Evolutionary conservation across 2,113 vertebrate species (phyloP), one percentile per base, ranked within the genome.

Genomic region (Malurus elegans): DNA sequence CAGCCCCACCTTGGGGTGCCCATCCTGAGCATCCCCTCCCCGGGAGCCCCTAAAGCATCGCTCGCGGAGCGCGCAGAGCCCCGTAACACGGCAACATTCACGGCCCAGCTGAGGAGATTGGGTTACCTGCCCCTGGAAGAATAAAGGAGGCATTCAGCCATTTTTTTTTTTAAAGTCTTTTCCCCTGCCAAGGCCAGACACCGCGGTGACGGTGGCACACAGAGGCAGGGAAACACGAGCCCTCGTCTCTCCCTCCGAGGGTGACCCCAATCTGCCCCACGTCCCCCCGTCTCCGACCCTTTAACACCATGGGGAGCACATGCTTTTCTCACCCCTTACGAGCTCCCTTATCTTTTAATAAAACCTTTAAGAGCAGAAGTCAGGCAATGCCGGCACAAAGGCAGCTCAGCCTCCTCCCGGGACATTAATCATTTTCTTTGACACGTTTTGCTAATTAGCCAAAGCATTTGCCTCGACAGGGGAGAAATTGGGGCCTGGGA

Each of bases 381-480:
- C 88, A 82, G 94, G 87, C 90, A 48, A 73, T 19, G 78, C 79
- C 9, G 0, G 78, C 91, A 95, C 90, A 92, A 89, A 92, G 86
- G 91, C 94, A 82, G 79, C 91, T 72, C 40, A 62, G 73, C 87
- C 92, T 92, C 92, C 85, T 94, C 94, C 74, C 25, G 65, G 92
- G 91, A 92, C 81, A 96, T 95, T 90, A 81, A 96, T 93, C 86
- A 89, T 92, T 85, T 93, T 94, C 92, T 89, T 87, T 82, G 91
- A 93, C 91, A 79, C 47, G 18, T 91, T 92, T 94, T 92, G 88
- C 88, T 96, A 96, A 96, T 97, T 96, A 96, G 92, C 78, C 89
- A 75, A 92, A 93, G 69, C 50, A 1, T 94, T 94, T 32, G 66
- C 86, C 87, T 79, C 48, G 2, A 93, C 69, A 48, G 86, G 94